These are phyloP conservation scores for Ormia ochracea DNA, from an alignment of 2,888 invertebrate genomes.

Conservation along the genomic window DNA sequence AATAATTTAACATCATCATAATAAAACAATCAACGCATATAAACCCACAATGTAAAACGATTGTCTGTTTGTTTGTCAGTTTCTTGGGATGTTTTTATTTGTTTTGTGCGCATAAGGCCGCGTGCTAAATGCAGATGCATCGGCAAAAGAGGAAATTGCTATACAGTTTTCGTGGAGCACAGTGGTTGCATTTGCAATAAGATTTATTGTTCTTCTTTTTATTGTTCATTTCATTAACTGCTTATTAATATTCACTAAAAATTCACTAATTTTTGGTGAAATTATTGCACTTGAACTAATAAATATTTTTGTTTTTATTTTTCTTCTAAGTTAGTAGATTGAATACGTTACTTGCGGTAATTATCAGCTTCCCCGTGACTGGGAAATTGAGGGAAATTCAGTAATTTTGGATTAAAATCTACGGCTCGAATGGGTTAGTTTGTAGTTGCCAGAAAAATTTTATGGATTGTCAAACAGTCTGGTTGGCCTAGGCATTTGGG, in stretches of 20 bases:
- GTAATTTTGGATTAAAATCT: too few relatives aligned
- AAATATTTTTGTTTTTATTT: too few relatives aligned
- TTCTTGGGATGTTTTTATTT: neutral
- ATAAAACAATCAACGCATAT: conserved; percentile 75
- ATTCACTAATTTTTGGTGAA: too few relatives aligned
- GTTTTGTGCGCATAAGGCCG: conserved; percentile 45
- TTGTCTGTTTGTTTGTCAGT: neutral
- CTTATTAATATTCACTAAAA: neutral
- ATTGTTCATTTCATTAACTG: neutral
- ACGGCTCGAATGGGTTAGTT: too few relatives aligned
- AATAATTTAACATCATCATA: conserved; percentile 76
- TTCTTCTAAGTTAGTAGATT: too few relatives aligned
- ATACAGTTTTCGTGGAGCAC: neutral
- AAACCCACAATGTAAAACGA: conserved; percentile 59
- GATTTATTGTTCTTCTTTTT: neutral
- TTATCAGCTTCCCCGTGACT: too few relatives aligned
- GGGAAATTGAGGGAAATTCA: too few relatives aligned
- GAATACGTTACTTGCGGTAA: too few relatives aligned
- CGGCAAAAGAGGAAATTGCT: conserved; percentile 42
- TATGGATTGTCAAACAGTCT: too few relatives aligned
- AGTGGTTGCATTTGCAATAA: neutral
- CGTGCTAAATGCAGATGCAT: conserved; percentile 62
- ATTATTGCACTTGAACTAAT: too few relatives aligned
- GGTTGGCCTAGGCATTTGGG: too few relatives aligned
- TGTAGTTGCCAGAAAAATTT: too few relatives aligned